These are phyloP conservation scores for Gnatocerus cornutus DNA, from an alignment of 2,888 invertebrate genomes.

Conservation along the genomic window DNA sequence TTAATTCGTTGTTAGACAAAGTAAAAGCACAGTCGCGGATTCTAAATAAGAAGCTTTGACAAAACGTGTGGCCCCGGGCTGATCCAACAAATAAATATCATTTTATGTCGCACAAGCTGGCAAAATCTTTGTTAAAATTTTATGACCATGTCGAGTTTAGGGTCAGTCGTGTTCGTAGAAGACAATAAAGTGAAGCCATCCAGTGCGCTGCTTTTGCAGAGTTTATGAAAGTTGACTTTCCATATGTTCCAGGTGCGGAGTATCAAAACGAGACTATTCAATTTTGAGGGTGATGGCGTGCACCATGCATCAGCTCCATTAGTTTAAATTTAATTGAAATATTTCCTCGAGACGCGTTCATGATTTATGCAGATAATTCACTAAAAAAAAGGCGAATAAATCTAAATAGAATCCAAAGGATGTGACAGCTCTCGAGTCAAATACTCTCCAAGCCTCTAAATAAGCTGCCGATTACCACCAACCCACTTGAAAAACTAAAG, in stretches of 20 bases:
- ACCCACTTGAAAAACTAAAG: slow-evolving; percentile 53
- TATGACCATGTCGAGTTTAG: slow-evolving; percentile 8
- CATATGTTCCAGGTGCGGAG: slow-evolving; percentile 39
- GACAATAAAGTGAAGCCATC: slow-evolving; percentile 8
- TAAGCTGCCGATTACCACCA: slow-evolving; percentile 51
- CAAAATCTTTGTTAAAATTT: slow-evolving; percentile 8
- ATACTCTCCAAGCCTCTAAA: slow-evolving; percentile 35
- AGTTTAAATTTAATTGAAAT: slow-evolving; percentile 44
- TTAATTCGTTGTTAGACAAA: no score
- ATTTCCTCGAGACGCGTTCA: slow-evolving; percentile 26
- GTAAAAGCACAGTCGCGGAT: no score
- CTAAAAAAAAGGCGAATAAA: slow-evolving; percentile 39
- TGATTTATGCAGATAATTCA: slow-evolving; percentile 46
- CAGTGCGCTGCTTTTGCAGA: neutral
- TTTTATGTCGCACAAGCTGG: neutral
- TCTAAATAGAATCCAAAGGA: slow-evolving; percentile 38
- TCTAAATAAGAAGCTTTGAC: no score
- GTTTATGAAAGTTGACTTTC: slow-evolving; percentile 36
- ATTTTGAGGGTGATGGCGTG: slow-evolving; percentile 23
- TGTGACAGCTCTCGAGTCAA: slow-evolving; percentile 28
- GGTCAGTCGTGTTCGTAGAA: slow-evolving; percentile 10
- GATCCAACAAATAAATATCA: no score
- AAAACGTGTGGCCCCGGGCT: no score
- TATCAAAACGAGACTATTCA: slow-evolving; percentile 34
- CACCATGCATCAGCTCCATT: slow-evolving; percentile 36